Conservation (phyloP, 2,113 vertebrate species). For the Eonycteris spelaea region DNA sequence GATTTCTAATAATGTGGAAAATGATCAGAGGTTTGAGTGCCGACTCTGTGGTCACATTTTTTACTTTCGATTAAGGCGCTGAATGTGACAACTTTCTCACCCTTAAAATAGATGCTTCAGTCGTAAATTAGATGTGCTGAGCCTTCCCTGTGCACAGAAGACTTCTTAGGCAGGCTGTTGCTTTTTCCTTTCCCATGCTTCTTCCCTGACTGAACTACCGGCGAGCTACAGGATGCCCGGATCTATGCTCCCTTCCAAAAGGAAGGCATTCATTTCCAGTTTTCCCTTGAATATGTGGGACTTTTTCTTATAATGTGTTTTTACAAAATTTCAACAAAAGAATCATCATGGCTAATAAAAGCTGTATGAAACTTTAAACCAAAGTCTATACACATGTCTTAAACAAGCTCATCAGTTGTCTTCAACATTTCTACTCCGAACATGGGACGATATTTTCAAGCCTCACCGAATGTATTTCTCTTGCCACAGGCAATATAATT, state of each 20-base stretch:
- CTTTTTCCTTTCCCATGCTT: not conserved
- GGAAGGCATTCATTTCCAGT: not conserved
- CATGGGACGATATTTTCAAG: not conserved
- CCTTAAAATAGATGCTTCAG: not conserved
- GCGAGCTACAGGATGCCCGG: not conserved
- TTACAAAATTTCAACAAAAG: not conserved
- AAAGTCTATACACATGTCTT: rapidly evolving
- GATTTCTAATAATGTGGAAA: not conserved
- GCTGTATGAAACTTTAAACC: not conserved
- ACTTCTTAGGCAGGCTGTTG: not conserved
- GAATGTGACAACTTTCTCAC: not conserved
- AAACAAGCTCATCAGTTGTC: not conserved
- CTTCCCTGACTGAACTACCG: not conserved
- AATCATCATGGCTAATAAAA: not conserved
- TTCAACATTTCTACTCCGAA: not conserved
- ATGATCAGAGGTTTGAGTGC: not conserved
- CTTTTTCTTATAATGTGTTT: not conserved
- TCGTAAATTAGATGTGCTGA: not conserved
- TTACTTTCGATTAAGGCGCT: not conserved
- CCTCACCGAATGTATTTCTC: not conserved
- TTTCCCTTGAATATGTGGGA: not conserved
- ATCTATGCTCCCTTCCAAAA: not conserved
- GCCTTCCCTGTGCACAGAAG: not conserved
- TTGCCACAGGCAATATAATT: not conserved
- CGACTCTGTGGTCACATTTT: not conserved